Evolutionary conservation across 2,888 invertebrate genomes (phyloP), one percentile per base, ranked within the genome.

Genomic region (Zygaena filipendulae): DNA sequence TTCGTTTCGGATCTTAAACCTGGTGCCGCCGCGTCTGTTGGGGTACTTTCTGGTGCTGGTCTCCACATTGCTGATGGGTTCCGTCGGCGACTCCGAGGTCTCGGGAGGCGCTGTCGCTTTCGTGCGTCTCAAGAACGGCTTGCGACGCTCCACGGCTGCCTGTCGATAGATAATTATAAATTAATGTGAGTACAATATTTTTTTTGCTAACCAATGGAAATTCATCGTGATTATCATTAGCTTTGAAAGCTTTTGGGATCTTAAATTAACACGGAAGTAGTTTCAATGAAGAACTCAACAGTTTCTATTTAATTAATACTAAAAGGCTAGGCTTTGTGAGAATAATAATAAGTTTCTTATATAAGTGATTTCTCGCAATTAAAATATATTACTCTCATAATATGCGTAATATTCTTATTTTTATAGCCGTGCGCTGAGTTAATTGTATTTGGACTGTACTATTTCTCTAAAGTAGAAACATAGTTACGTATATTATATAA

Each of bases 71-170:
- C 57, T 35, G 39, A 45, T 33, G 29, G 40, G 52, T 51, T 26
- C 50, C 25, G 56, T 52, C 36, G 49, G 38, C 3, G 52, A 45
- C 25, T 60, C 66, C 11, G 59, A 49, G 38, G 52, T 49, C 31
- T 60, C 57, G 16, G 72, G 62, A 7, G 63, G 49, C 1, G 66
- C 49, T 2, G 75, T 70, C 13, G 72, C 60, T 49, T 72, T 74
- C 30, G 71, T 77, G 36, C 77, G 74, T 2, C 74, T 64, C 30
- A 60, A 58, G 67, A 77, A 74, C 39, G 52, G 55, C 28, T 43
- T 47, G 16, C 57, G 52, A n/a, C 47, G 47, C 27, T 70, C 63
- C 35, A 60, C 68, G 26, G 48, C 40, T 25, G 48, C 48, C 77
- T 77, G 70, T 32, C 43, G 55, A 50, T 41, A 38, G 43, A 54